Base-by-base conservation (phyloP, 2,113 vertebrate genomes). In the Willisornis vidua region DNA sequence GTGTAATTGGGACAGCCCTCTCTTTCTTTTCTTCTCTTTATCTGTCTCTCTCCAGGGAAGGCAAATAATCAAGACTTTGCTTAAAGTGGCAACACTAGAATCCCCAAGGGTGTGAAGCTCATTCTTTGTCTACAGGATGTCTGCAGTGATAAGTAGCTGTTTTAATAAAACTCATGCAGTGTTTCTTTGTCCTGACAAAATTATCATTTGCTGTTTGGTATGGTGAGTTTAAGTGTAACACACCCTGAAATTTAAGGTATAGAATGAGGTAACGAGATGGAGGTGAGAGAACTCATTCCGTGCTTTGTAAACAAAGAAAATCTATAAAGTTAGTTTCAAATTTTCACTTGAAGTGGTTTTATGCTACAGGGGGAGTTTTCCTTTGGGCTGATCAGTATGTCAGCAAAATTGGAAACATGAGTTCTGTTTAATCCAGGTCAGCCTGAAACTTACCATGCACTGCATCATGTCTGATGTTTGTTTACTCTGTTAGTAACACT, bases 101-200 rank as follows among this genome's bases (percentile, higher is more conserved):
- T 92, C 83, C 81, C 88, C 90, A 80, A 80, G 91, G 85, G 79
- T 84, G 73, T 73, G 85, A 90, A 93, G 74, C 78, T 96, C 87
- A 59, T 93, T 95, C 74, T 96, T 96, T 88, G 93, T 84, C 94
- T 96, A 85, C 92, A 96, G 91, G 94, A 96, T 93, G 88, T 95
- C 88, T 95, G 85, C 65, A 82, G 84, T 90, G 93, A 95, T 95
- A 95, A 94, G 89, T 77, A 85, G 83, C 61, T 94, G 77, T 91
- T 94, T 94, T 87, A 95, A 18, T 89, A 95, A 58, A 96, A 86
- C 63, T 62, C 80, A 66, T 73, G 86, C 49, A 28, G 62, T 35
- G 49, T 76, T 93, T 75, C 72, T 92, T 95, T 92, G 70, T 92
- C 86, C 77, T 93, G 80, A 63, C 65, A 90, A 61, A 95, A 89